These are phyloP conservation scores for Stigmatopora nigra DNA, from an alignment of 2,113 vertebrate genomes.

Conservation along the genomic window DNA sequence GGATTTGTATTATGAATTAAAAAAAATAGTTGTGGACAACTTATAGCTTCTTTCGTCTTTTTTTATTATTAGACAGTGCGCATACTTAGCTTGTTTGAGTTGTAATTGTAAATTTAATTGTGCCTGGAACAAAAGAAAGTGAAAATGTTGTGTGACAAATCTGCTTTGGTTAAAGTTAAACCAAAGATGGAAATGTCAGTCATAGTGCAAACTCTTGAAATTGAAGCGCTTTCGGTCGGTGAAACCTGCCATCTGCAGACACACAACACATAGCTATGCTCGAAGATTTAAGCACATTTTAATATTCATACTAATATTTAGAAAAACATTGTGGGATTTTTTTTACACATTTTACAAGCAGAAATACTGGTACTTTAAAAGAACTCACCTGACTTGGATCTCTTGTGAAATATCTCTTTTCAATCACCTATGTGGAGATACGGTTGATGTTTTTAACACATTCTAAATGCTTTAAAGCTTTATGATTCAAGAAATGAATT, in stretches of 20 bases:
- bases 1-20: background rate
- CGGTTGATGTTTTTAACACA: too few species aligned
- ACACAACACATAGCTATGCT: slow-evolving; percentile 2
- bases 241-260: slow-evolving; percentile 81
- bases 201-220: slow-evolving; percentile 86
- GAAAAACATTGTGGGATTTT: background rate
- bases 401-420: slow-evolving; percentile 90
- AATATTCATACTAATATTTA: background rate
- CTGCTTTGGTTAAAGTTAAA: background rate
- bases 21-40: background rate
- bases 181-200: slow-evolving; percentile 59
- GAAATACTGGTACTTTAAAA: background rate
- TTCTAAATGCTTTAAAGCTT: background rate
- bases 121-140: background rate
- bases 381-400: slow-evolving; percentile 81
- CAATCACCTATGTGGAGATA: slow-evolving; percentile 77
- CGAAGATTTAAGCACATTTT: background rate
- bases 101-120: background rate
- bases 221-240: slow-evolving; percentile 87
- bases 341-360: background rate
- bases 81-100: background rate
- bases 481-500: background rate
- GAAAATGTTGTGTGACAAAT: background rate
- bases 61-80: background rate
- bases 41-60: background rate